A percentile compares a stretch with the other conserved stretches of the same genome.
Evolutionary conservation across 2,113 vertebrate genomes (phyloP).

Genomic region (Odontesthes bonariensis): DNA sequence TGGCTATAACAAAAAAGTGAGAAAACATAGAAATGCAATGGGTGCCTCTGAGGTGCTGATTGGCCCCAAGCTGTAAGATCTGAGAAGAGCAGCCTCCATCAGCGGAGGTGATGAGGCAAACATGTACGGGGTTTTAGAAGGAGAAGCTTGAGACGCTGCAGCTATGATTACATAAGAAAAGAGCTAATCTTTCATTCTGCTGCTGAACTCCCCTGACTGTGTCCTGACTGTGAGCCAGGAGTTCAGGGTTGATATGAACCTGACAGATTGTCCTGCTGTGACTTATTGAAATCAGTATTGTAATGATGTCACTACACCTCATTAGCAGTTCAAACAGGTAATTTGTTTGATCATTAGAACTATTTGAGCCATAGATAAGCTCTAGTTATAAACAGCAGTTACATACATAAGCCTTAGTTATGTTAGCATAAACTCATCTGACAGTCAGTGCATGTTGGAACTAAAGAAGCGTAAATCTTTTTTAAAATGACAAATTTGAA

Average conservation of each 20-base stretch:
- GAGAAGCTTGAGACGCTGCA: slow-evolving; percentile 2
- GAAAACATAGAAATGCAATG: neutral
- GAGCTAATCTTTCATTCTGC: slow-evolving; percentile 35
- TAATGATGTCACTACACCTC: neutral
- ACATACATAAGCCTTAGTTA: neutral
- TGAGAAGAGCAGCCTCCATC: neutral
- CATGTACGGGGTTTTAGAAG: slow-evolving; percentile 21
- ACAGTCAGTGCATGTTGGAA: slow-evolving; percentile 1
- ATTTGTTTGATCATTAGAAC: neutral
- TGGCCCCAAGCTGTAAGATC: neutral
- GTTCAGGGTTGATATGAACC: neutral
- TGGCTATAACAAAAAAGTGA: too few relatives aligned
- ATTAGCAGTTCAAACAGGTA: neutral
- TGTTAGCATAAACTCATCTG: neutral
- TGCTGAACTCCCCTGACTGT: slow-evolving; percentile 6
- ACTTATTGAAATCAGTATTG: neutral
- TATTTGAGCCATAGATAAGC: neutral
- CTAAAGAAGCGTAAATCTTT: neutral
- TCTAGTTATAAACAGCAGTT: too few relatives aligned
- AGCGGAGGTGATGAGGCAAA: slow-evolving; percentile 35
- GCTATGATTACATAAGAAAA: slow-evolving; percentile 28
- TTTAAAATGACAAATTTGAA: neutral
- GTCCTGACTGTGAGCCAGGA: slow-evolving; percentile 9
- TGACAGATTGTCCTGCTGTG: neutral
- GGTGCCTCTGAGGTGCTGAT: neutral